Conservation (phyloP, 2,797 vertebrate genomes). For the Sebastolobus altivelis region DNA sequence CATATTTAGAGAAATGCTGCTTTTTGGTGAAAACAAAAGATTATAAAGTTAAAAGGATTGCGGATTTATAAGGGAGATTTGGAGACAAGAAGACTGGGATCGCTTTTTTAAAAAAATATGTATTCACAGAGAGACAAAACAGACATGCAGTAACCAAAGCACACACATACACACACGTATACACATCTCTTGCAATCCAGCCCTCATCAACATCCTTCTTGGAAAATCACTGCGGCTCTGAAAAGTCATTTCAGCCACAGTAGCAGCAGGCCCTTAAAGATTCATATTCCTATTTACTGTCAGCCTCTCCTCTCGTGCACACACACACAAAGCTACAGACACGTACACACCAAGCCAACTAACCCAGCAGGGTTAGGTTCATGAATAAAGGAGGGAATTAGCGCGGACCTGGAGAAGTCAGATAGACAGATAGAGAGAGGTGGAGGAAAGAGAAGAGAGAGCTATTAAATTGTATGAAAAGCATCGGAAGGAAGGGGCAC, state of each 20-base stretch:
- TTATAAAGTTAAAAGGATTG: conserved; percentile 58
- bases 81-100: conserved; percentile 36
- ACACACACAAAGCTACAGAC: neutral
- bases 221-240: conserved; percentile 83
- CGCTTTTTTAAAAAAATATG: neutral
- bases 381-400: conserved; percentile 86
- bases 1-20: conserved; percentile 32
- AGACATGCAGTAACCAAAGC: conserved; percentile 60
- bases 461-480: conserved; percentile 78
- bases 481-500: conserved; percentile 51
- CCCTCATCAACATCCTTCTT: conserved; percentile 85
- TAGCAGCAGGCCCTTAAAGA: conserved; percentile 83
- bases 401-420: conserved; percentile 77
- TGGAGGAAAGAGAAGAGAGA: conserved; percentile 67
- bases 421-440: conserved; percentile 76
- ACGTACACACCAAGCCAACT: conserved; percentile 54
- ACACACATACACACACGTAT: conserved; percentile 23
- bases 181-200: conserved; percentile 73
- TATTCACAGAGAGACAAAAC: conserved; percentile 37
- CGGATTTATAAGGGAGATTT: conserved; percentile 49
- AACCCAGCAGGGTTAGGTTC: conserved; percentile 81
- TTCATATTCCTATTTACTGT: conserved; percentile 87
- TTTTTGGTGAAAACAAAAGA: conserved; percentile 26
- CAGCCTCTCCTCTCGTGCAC: conserved; percentile 62
- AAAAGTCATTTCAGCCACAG: conserved; percentile 85